Base-by-base conservation (phyloP, 2,888 invertebrate genomes). In the Imbricaverruca yamaguchii region DNA sequence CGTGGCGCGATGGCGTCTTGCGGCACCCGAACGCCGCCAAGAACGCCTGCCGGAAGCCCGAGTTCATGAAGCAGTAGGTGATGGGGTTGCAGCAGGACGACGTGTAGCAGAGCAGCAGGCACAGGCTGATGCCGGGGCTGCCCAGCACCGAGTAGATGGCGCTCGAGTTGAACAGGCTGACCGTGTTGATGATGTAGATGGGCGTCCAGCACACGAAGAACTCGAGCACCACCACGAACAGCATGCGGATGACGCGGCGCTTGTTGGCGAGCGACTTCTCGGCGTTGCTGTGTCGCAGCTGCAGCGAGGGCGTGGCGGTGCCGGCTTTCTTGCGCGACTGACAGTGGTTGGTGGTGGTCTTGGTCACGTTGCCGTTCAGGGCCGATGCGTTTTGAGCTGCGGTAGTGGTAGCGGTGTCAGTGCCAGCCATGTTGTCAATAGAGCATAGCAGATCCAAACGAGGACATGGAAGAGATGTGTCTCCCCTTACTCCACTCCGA, bases 201-300 rank as follows among this genome's bases (percentile, higher is more conserved):
- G 92, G 92, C 0, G 92, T 91, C 92, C 92, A 92, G 86, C 92
- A 92, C 80, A 92, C 88, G 86, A 92, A 92, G 86, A 92, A 92
- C 85, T 92, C 91, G n/a, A 91, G 86, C 4, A 92, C 92, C 12
- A 92, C 90, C 7, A 91, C 91, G 84, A 91, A 91, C 81, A 92
- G 87, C 92, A 92, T 92, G 86, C 90, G 89, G 84, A 90, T 89
- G 23, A 90, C 89, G 25, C 89, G 85, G 82, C 88, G 87, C 83
- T 89, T 89, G 80, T 88, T 89, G 25, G 87, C 86, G 25, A 89
- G 86, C 80, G 87, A 88, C 82, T 87, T 87, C 65, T 87, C 88
- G 11, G 86, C 86, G 85, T 89, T 89, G 53, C 87, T 90, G 88
- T 89, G 82, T 84, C 87, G 85, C 10, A 88, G 83, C 0, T 84